Evolutionary conservation across 2,797 vertebrate species (phyloP), one percentile per base, ranked within the genome.

Genomic region (Clangula hyemalis): DNA sequence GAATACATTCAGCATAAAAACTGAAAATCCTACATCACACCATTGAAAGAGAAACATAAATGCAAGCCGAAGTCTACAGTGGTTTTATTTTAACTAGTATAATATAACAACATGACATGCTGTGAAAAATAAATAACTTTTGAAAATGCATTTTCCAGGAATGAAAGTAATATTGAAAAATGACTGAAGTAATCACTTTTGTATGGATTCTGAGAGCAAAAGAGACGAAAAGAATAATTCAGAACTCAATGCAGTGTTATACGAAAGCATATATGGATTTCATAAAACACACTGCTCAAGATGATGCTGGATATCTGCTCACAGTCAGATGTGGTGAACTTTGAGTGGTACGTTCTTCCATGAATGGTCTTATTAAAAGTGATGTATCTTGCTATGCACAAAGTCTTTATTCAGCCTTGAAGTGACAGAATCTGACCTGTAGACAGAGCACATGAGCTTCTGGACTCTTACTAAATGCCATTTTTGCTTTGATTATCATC

Each of bases 141-240:
- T 97, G 97, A 97, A 97, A 98, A 97, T 97, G 97, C 97, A 94
- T 98, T 98, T 98, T 97, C 97, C 95, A 95, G 96, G 96, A 97
- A 97, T 97, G 97, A 97, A 98, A 97, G 97, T 98, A 97, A 98
- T 98, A 98, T 97, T 98, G 97, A 98, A 97, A 98, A 98, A 98
- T 43, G 96, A 97, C 97, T 93, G 95, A 97, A 97, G 97, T 98
- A 97, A 98, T 98, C 97, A 97, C 97, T 98, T 98, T 96, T 97
- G 97, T 97, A 93, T 96, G 97, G 96, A 96, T 98, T 97, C 96
- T 81, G 91, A 96, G 97, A 97, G 97, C 80, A 84, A 96, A 95
- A 97, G 93, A 96, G 90, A 96, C 82, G 32, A 87, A 94, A 96
- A 97, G 94, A 97, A 94, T 97, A 97, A 97, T 96, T 97, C 96